phyloP scores from a whole-genome alignment of 2,113 vertebrate genomes.

The Peromyscus maniculatus region DNA sequence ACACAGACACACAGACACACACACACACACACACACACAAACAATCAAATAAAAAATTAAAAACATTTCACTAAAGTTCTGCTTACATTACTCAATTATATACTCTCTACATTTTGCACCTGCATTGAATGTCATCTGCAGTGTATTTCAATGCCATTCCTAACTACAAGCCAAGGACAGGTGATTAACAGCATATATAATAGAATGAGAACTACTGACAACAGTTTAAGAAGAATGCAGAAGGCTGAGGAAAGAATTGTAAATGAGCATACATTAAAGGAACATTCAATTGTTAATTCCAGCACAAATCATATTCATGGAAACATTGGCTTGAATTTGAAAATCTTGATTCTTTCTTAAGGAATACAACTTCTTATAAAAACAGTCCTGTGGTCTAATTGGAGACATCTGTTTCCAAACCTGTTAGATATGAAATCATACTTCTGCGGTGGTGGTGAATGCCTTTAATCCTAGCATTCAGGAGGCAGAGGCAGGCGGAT shows the following conservation, averaged over 20 bases:
- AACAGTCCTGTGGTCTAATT: neutral
- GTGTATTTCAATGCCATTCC: neutral
- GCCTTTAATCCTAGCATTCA: neutral
- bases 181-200: neutral
- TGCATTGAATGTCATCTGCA: neutral
- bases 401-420: neutral
- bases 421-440: constrained; percentile 2
- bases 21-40: neutral
- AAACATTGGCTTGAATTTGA: constrained; percentile 13
- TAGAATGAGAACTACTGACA: neutral
- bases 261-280: neutral
- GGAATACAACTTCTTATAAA: neutral
- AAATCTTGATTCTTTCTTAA: constrained; percentile 25
- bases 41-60: neutral
- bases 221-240: constrained; percentile 15
- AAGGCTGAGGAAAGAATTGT: neutral
- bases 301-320: constrained; percentile 22
- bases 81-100: neutral
- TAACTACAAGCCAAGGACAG: neutral
- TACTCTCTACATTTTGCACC: neutral
- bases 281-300: constrained; percentile 3
- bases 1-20: neutral
- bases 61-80: neutral
- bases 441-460: neutral
- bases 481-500: neutral